Evolutionary conservation across 2,113 vertebrate species (phyloP), one percentile per base, ranked within the genome.

Genomic region (Dasyprocta punctata): DNA sequence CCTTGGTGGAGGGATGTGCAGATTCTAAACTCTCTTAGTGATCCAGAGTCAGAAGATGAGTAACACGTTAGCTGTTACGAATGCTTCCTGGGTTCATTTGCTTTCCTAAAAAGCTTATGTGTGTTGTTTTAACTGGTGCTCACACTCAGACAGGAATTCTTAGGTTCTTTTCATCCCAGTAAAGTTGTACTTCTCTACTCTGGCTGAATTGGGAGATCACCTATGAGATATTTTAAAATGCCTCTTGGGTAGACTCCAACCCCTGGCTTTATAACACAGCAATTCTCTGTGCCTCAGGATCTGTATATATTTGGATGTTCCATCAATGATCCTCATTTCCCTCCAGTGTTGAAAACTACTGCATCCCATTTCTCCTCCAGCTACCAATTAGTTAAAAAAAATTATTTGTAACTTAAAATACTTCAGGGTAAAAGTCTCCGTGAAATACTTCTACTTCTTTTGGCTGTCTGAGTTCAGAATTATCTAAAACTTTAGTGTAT

Each of bases 401-500:
- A n/a, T 36, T 5, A 19, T 85, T 82, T 47, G 33, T 56, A 87
- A 71, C 30, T 47, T 87, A 84, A 36, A 75, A 17, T 89, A 41
- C 11, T 63, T 92, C 26, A 41, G 3, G 67, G 8, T 49, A 49
- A 61, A 77, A 14, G 4, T 52, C 22, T 87, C 77, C 67, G 52
- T 60, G 36, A 92, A 92, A 67, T 92, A 54, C 17, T 8, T 92
- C 41, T 88, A 30, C 26, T 84, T 30, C 69, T 71, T 67, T 89
- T 65, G 8, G n/a, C 38, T 88, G 5, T 49, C 80, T 77, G 71
- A 56, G 65, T 96, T 85, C 71, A 81, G 71, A 94, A 80, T 94
- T 71, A 80, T 20, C 58, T 86, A 84, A 87, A 92, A 85, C 33
- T 84, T 94, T 85, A 58, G 61, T 86, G 92, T 86, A 56, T 85